Evolutionary conservation across 2,888 invertebrate species (phyloP).

Genomic region (Pteria penguin): DNA sequence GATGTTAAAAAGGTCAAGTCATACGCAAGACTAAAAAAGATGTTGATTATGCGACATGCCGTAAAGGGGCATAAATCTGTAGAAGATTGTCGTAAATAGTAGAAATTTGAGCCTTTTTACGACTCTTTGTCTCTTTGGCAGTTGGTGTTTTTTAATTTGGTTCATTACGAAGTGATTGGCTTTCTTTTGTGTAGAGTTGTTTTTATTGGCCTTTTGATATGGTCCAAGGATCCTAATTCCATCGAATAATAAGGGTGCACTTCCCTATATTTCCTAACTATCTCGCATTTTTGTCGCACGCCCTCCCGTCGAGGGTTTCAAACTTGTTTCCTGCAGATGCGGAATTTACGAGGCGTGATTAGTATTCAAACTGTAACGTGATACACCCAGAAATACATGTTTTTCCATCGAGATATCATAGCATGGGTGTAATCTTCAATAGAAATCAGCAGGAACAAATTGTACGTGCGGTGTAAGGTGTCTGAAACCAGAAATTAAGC

Average conservation of each 20-base stretch:
- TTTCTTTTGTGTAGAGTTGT: not conserved
- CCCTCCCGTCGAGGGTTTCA: not conserved
- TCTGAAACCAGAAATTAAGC: too few relatives aligned
- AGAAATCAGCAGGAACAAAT: too few relatives aligned
- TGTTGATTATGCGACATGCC: not conserved
- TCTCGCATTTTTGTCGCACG: not conserved
- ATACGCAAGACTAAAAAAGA: not conserved
- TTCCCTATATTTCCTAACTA: not conserved
- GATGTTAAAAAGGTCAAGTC: not conserved
- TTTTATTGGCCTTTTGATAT: not conserved
- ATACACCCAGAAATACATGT: too few relatives aligned
- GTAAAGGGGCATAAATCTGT: not conserved
- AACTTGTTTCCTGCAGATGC: not conserved
- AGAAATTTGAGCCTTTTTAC: not conserved
- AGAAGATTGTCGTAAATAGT: not conserved
- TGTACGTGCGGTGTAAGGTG: too few relatives aligned
- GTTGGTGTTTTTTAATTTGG: not conserved
- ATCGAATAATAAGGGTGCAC: not conserved
- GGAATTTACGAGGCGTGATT: not conserved
- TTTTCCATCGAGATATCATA: too few relatives aligned
- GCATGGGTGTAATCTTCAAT: too few relatives aligned
- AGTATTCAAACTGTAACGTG: too few relatives aligned
- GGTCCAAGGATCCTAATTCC: not conserved
- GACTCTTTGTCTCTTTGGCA: not conserved
- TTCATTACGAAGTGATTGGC: not conserved